These are phyloP conservation scores for Anoura caudifer DNA, from an alignment of 2,113 vertebrate genomes.

Conservation along the genomic window DNA sequence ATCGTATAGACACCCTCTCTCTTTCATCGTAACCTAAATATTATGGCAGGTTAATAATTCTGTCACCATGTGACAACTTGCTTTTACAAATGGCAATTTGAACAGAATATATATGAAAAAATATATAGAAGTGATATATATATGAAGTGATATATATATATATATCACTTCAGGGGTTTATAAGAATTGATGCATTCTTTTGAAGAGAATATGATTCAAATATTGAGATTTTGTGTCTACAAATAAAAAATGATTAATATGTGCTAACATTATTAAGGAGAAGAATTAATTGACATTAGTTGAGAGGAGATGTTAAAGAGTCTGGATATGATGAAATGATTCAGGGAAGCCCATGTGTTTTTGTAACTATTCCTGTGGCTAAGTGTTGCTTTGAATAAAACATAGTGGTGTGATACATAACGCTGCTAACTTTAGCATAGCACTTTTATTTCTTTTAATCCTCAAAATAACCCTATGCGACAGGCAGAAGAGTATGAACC, in stretches of 20 bases:
- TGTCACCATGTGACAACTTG: not conserved
- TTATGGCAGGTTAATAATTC: not conserved
- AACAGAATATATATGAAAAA: not conserved
- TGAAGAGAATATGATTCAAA: not conserved
- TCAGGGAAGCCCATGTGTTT: not conserved
- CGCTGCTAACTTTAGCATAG: not conserved
- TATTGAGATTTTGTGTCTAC: not conserved
- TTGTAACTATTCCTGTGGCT: not conserved
- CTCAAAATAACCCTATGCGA: not conserved
- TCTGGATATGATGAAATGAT: not conserved
- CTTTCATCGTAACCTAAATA: not conserved
- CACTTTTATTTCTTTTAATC: conserved; percentile 1
- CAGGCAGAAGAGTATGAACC: not conserved
- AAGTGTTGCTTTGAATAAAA: not conserved
- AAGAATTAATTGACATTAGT: not conserved
- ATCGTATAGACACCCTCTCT: not conserved
- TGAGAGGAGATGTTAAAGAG: not conserved
- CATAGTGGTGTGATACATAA: not conserved
- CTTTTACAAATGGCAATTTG: not conserved
- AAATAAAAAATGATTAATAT: not conserved
- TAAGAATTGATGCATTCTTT: not conserved
- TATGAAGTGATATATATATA: not conserved
- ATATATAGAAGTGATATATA: not conserved
- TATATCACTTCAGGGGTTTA: not conserved
- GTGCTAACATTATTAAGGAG: not conserved